These are phyloP conservation scores for Drosophila stalkeri DNA, from an alignment of 2,888 invertebrate species.

Conservation along the genomic window DNA sequence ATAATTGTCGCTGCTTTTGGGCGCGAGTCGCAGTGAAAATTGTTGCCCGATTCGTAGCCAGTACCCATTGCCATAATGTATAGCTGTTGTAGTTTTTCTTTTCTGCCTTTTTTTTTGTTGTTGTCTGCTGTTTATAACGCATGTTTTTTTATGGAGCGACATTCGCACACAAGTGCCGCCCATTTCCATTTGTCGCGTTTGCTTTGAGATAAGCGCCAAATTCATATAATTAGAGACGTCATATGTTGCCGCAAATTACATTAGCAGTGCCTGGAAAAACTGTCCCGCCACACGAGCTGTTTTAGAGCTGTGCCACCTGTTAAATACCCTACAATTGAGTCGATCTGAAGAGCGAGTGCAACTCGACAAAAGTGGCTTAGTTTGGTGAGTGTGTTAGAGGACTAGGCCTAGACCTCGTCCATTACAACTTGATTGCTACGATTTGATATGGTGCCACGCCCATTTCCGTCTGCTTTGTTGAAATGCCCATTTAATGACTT, in stretches of 20 bases:
- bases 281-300: not conserved
- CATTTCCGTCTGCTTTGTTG: constrained; percentile 38
- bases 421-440: not conserved
- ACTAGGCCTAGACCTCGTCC: not conserved
- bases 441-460: constrained; percentile 37
- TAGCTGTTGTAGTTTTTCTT: constrained; percentile 15
- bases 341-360: not conserved
- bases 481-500: constrained; percentile 60
- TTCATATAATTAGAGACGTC: constrained; percentile 76
- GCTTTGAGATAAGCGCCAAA: constrained; percentile 75
- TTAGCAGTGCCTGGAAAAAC: constrained; percentile 41
- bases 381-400: not conserved
- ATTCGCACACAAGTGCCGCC: constrained; percentile 61
- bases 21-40: constrained; percentile 69
- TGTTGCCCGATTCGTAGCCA: constrained; percentile 28
- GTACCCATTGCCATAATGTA: constrained; percentile 20
- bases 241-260: constrained; percentile 70
- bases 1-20: constrained; percentile 72
- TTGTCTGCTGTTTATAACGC: constrained; percentile 40
- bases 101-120: not conserved
- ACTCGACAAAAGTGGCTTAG: not conserved
- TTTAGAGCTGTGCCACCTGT: too few species aligned
- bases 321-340: constrained; percentile 2
- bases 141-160: constrained; percentile 49
- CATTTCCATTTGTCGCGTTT: constrained; percentile 71